phyloP scores from a whole-genome alignment of 2,113 vertebrate genomes.

The Ceyx margarethae region DNA sequence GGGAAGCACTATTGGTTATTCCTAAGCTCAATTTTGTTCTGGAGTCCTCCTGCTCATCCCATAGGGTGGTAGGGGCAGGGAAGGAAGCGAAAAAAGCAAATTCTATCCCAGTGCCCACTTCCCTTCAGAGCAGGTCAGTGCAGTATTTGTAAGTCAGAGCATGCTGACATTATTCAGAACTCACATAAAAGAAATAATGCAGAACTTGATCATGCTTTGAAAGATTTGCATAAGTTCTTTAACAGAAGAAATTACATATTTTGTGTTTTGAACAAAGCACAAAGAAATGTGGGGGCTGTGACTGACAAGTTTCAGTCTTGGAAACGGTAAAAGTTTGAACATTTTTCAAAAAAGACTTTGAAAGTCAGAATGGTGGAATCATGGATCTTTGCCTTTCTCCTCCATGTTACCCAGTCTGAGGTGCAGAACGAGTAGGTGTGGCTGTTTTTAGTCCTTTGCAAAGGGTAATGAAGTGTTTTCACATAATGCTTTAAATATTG shows the following conservation, averaged over 20 bases:
- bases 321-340: background rate
- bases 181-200: background rate
- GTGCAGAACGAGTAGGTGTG: background rate
- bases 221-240: background rate
- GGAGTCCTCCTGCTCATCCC: background rate
- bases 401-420: background rate
- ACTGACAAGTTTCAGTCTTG: conserved; percentile 44
- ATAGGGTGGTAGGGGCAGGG: background rate
- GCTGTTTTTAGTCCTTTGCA: background rate
- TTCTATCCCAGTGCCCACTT: background rate
- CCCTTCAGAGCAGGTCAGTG: background rate
- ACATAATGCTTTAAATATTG: background rate
- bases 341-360: background rate
- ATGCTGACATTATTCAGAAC: background rate
- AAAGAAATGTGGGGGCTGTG: conserved; percentile 12
- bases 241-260: background rate
- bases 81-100: background rate
- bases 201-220: background rate
- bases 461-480: background rate
- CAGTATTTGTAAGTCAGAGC: background rate
- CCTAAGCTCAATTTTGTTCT: background rate
- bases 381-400: background rate
- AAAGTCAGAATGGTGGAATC: background rate
- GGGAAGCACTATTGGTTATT: background rate
- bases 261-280: conserved; percentile 1